A percentile compares a stretch with the other conserved stretches of the same genome.
These are phyloP conservation scores for Doris montereyensis DNA, from an alignment of 2,888 invertebrate genomes.

Conservation along the genomic window DNA sequence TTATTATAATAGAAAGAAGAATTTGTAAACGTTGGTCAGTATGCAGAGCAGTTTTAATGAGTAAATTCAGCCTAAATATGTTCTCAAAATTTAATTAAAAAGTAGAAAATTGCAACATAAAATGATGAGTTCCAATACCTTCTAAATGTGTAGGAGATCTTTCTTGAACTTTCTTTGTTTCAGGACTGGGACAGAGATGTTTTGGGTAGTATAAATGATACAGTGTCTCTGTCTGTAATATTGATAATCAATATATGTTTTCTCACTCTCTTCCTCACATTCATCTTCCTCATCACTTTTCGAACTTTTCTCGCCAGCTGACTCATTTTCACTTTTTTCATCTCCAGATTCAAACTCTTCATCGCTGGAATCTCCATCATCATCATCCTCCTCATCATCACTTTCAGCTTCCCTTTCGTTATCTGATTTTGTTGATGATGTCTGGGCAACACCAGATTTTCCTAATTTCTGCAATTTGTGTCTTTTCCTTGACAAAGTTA, in stretches of 20 bases:
- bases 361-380: slow-evolving; percentile 25
- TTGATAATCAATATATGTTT: slow-evolving; percentile 31
- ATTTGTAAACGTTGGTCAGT: too few relatives aligned
- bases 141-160: slow-evolving; percentile 12
- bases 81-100: neutral
- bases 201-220: slow-evolving; percentile 42
- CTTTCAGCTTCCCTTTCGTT: neutral
- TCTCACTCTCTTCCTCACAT: slow-evolving; percentile 13
- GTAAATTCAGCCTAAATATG: too few relatives aligned
- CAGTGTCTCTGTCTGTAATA: slow-evolving; percentile 39
- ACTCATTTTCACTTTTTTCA: slow-evolving; percentile 22
- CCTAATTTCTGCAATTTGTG: neutral
- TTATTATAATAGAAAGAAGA: too few relatives aligned
- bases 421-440: neutral
- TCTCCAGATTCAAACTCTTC: slow-evolving; percentile 25
- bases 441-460: neutral
- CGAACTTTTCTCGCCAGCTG: neutral
- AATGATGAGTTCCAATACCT: slow-evolving; percentile 17
- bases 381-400: slow-evolving; percentile 22
- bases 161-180: slow-evolving; percentile 37
- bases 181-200: slow-evolving; percentile 33
- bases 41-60: too few relatives aligned
- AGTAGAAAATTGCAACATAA: too few relatives aligned
- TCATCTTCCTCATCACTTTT: neutral
- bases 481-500: slow-evolving; percentile 27